Percentiles rank a stretch among this genome's conserved stretches.
These are phyloP conservation scores for Pediacus dermestoides DNA, from an alignment of 2,888 invertebrate species.

Conservation along the genomic window DNA sequence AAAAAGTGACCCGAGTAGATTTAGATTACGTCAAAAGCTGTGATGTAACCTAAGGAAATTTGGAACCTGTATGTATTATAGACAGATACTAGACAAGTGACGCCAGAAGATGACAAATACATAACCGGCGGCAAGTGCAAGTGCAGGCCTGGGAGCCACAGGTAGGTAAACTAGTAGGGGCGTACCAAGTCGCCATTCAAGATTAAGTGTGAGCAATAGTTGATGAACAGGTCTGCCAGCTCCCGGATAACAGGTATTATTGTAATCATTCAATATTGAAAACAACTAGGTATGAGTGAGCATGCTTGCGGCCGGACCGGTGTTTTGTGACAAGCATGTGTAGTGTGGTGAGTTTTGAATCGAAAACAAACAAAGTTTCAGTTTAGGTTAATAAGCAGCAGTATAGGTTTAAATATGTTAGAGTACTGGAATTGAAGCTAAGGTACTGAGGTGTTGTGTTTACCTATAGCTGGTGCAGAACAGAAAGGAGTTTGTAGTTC, in stretches of 20 bases:
- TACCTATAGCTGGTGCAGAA: constrained; percentile 38
- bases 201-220: constrained; percentile 48
- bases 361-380: too few relatives aligned
- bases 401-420: constrained; percentile 10
- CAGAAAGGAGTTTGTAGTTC: constrained; percentile 26
- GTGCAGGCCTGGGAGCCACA: constrained; percentile 28
- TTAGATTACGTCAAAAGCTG: too few relatives aligned
- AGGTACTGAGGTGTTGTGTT: constrained; percentile 24
- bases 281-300: constrained; percentile 41
- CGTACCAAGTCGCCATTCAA: constrained; percentile 48
- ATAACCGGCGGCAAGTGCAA: constrained; percentile 30
- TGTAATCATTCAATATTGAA: constrained; percentile 49
- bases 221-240: constrained; percentile 50
- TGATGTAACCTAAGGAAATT: too few relatives aligned
- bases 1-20: too few relatives aligned
- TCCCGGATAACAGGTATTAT: constrained; percentile 50
- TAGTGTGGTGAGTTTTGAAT: too few relatives aligned
- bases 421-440: too few relatives aligned
- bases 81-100: constrained; percentile 28
- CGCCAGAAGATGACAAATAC: constrained; percentile 30
- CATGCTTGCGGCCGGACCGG: constrained; percentile 26
- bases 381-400: too few relatives aligned
- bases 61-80: too few relatives aligned
- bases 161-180: constrained; percentile 46
- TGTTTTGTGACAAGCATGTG: constrained; percentile 12